phyloP scores from a whole-genome alignment of 2,888 invertebrate species.

The Ormyrus rosae region DNA sequence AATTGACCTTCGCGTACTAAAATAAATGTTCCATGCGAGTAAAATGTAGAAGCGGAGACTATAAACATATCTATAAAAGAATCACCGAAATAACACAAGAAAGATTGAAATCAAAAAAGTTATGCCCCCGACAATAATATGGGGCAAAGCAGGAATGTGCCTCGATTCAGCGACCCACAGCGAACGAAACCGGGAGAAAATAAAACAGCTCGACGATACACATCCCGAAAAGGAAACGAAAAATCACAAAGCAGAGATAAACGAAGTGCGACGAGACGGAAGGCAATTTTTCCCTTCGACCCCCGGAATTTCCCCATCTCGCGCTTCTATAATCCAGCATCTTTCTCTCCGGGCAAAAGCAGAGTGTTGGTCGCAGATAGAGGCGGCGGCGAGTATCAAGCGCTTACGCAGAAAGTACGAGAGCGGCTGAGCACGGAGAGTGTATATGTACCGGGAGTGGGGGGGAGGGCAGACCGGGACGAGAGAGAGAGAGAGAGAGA shows the following conservation, averaged over 20 bases:
- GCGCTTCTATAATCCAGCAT: constrained; percentile 27
- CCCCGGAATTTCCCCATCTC: constrained; percentile 6
- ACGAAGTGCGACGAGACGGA: constrained; percentile 28
- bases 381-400: too few relatives aligned
- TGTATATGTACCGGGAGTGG: constrained; percentile 7
- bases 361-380: too few relatives aligned
- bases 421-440: not conserved
- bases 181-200: not conserved
- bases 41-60: constrained; percentile 6
- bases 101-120: constrained; percentile 41
- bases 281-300: constrained; percentile 44
- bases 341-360: not conserved
- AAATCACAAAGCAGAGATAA: constrained; percentile 45
- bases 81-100: constrained; percentile 14
- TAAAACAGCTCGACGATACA: not conserved
- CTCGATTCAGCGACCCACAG: constrained; percentile 20
- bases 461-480: not conserved
- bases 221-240: not conserved
- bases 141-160: constrained; percentile 16
- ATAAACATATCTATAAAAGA: not conserved
- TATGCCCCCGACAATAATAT: constrained; percentile 14
- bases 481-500: constrained; percentile 40
- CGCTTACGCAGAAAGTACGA: not conserved
- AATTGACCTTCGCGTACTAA: too few relatives aligned
- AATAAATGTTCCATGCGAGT: not conserved